Conservation (phyloP, 2,888 invertebrate species). For the Spilosoma lubricipeda region DNA sequence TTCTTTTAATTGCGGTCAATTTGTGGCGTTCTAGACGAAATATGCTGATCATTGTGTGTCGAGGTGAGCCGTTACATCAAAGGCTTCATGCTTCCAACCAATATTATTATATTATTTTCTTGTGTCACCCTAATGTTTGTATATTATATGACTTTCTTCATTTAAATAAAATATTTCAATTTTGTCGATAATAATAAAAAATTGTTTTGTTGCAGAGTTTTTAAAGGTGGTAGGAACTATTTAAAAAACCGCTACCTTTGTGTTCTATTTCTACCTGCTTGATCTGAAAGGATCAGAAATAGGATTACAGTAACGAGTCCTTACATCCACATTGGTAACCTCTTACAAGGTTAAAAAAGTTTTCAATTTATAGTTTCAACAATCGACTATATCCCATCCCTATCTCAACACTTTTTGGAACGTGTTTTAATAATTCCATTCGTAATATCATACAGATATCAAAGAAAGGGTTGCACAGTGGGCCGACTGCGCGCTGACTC, state of each 20-base stretch:
- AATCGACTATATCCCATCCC: conserved; percentile 58
- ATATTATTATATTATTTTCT: conserved; percentile 51
- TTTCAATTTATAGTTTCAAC: background rate
- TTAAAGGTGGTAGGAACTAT: background rate
- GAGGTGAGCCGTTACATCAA: conserved; percentile 56
- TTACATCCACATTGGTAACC: background rate
- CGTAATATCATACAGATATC: conserved; percentile 83
- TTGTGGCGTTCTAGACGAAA: conserved; percentile 84
- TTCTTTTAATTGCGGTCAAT: conserved; percentile 85
- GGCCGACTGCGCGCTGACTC: conserved; percentile 82
- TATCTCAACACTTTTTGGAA: conserved; percentile 61
- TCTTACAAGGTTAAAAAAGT: background rate
- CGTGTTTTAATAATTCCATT: conserved; percentile 77
- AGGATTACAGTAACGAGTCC: background rate
- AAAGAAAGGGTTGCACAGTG: conserved; percentile 85
- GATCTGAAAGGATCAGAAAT: background rate
- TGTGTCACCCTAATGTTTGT: conserved; percentile 17
- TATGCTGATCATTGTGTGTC: conserved; percentile 79
- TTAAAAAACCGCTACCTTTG: background rate
- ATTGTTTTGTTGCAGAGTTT: background rate
- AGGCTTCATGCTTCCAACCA: conserved; percentile 44
- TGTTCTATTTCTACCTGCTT: background rate
- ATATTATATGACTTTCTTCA: background rate
- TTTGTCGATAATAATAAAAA: background rate
- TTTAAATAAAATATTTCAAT: background rate